Evolutionary conservation across 2,797 vertebrate species (phyloP).

Genomic region (Streptopelia turtur): DNA sequence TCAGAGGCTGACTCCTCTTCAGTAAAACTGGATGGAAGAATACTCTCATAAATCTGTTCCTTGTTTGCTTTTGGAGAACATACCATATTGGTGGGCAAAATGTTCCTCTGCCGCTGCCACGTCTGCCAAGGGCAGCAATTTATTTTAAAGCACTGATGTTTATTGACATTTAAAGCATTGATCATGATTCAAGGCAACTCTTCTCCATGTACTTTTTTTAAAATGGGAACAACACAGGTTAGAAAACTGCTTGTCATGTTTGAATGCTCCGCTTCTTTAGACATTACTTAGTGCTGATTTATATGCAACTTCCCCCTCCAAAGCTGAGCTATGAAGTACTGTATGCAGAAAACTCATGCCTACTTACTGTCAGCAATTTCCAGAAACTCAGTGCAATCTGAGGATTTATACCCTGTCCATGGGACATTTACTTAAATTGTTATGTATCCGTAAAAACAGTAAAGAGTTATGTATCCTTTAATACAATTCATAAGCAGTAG

Average conservation of each 20-base stretch:
- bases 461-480: neutral
- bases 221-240: neutral
- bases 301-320: neutral
- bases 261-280: neutral
- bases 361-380: neutral
- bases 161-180: neutral
- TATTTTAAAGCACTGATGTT: neutral
- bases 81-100: neutral
- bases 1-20: neutral
- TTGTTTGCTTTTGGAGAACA: neutral
- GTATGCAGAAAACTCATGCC: neutral
- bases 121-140: neutral
- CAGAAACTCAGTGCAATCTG: neutral
- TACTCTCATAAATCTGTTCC: neutral
- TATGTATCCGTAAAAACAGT: neutral
- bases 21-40: slow-evolving; percentile 4
- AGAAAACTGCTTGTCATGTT: neutral
- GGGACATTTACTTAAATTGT: neutral
- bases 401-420: neutral
- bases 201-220: neutral
- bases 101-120: neutral
- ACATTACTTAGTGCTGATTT: neutral
- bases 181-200: neutral
- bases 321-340: neutral
- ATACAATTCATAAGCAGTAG: neutral